Conservation (phyloP, 2,888 invertebrate genomes). For the Aphidoletes aphidimyza region DNA sequence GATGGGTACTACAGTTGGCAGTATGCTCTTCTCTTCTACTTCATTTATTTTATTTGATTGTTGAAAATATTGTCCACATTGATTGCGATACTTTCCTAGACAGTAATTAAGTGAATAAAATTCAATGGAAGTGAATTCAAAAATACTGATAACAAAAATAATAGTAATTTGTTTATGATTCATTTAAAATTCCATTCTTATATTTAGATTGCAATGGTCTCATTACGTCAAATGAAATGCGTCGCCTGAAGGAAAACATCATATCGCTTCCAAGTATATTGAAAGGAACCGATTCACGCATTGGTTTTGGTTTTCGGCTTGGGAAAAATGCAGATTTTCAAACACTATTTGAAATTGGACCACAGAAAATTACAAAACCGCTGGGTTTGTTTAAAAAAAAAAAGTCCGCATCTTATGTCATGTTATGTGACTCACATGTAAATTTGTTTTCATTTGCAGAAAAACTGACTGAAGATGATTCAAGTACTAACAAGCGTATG, state of each 20-base stretch:
- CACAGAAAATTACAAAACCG: conserved; percentile 79
- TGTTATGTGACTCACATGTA: conserved; percentile 59
- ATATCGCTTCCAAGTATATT: conserved; percentile 86
- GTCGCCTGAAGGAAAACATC: conserved; percentile 80
- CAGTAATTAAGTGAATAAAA: too few relatives aligned
- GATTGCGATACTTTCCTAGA: too few relatives aligned
- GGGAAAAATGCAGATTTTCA: conserved; percentile 87
- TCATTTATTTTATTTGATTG: too few relatives aligned
- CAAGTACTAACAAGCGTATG: conserved; percentile 63
- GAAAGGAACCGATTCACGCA: conserved; percentile 84
- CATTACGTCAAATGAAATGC: conserved; percentile 83
- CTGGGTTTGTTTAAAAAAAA: conserved; percentile 68
- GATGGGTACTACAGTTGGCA: too few relatives aligned
- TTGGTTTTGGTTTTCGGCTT: conserved; percentile 82
- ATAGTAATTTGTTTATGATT: too few relatives aligned
- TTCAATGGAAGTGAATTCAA: too few relatives aligned
- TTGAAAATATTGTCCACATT: too few relatives aligned
- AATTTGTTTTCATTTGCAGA: too few relatives aligned
- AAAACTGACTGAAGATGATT: conserved; percentile 56
- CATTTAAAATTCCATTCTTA: too few relatives aligned
- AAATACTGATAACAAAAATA: too few relatives aligned
- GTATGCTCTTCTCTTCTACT: too few relatives aligned
- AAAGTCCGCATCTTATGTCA: conserved; percentile 56
- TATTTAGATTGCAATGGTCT: conserved; percentile 47
- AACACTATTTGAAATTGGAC: conserved; percentile 79